Conservation (phyloP, 1,140 invertebrate species). For the Eulimnadia texana region DNA sequence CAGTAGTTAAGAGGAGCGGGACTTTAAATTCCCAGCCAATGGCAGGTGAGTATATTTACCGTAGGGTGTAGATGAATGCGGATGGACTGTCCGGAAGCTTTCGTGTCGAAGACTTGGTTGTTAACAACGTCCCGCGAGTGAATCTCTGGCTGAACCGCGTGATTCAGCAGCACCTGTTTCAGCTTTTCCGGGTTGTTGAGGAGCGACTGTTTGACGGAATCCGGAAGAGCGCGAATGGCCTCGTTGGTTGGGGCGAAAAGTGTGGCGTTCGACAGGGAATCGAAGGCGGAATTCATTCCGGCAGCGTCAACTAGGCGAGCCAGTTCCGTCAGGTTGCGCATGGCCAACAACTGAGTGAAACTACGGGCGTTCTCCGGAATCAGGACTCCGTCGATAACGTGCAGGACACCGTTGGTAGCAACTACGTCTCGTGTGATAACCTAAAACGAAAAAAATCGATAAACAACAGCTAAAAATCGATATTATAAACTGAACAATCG, state of each 20-base stretch:
- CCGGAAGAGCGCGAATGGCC: conserved; percentile 49
- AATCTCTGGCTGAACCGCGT: conserved; percentile 42
- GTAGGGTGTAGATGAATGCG: conserved; percentile 42
- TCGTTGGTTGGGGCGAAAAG: conserved; percentile 69
- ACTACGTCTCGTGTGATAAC: conserved; percentile 34
- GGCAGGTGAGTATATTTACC: conserved; percentile 22
- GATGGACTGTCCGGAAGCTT: conserved; percentile 30
- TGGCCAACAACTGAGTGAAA: conserved; percentile 26
- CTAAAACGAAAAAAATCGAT: conserved; percentile 20
- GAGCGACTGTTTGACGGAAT: conserved; percentile 40
- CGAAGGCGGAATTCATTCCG: conserved; percentile 29
- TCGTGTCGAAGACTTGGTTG: conserved; percentile 31
- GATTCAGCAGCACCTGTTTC: conserved; percentile 56
- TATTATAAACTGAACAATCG: no score
- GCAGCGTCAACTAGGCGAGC: conserved; percentile 25
- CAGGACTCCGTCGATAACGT: conserved; percentile 37
- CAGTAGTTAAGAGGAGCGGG: no score
- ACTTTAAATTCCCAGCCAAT: no score
- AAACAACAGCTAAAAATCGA: no score
- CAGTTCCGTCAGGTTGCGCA: conserved; percentile 29
- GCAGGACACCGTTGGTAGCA: conserved; percentile 40
- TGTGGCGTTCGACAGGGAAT: conserved; percentile 38
- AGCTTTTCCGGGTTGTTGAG: conserved; percentile 44
- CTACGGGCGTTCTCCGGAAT: conserved; percentile 33
- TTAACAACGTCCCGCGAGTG: conserved; percentile 37